Percentiles rank a stretch among this genome's conserved stretches.
Evolutionary conservation across 2,797 vertebrate genomes (phyloP).

Genomic region (Masticophis lateralis): DNA sequence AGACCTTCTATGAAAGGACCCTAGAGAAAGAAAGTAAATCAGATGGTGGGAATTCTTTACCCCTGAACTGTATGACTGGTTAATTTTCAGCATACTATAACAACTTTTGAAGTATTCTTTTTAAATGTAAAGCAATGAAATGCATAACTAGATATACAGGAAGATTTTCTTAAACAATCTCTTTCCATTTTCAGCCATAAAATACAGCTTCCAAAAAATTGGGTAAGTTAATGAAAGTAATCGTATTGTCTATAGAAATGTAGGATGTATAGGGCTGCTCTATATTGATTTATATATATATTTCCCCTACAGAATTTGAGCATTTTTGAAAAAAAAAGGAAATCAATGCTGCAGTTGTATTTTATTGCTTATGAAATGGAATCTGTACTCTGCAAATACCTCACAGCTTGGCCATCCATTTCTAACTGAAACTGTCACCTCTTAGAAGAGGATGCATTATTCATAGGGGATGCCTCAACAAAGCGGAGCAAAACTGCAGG

Average conservation of each 20-base stretch:
- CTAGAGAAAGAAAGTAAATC: neutral
- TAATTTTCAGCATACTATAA: conserved; percentile 22
- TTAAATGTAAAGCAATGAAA: neutral
- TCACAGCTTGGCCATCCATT: conserved; percentile 4
- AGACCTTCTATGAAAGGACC: conserved; percentile 8
- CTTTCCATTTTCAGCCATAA: neutral
- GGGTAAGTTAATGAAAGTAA: neutral
- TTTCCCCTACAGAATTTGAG: neutral
- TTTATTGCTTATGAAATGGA: neutral
- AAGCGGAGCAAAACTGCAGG: neutral
- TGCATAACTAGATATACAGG: neutral
- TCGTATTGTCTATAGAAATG: neutral
- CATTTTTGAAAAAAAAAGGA: neutral
- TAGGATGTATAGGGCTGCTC: neutral
- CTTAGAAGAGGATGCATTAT: conserved; percentile 1
- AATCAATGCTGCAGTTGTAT: neutral
- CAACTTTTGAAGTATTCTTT: neutral
- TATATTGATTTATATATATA: neutral
- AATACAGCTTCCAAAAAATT: neutral
- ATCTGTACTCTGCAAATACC: neutral
- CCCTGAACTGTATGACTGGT: neutral
- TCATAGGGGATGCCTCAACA: neutral
- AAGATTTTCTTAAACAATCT: neutral
- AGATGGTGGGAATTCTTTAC: conserved; percentile 30
- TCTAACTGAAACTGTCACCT: neutral